Evolutionary conservation across 2,113 vertebrate genomes (phyloP), one percentile per base, ranked within the genome.

Genomic region (Thinocorus orbignyianus): DNA sequence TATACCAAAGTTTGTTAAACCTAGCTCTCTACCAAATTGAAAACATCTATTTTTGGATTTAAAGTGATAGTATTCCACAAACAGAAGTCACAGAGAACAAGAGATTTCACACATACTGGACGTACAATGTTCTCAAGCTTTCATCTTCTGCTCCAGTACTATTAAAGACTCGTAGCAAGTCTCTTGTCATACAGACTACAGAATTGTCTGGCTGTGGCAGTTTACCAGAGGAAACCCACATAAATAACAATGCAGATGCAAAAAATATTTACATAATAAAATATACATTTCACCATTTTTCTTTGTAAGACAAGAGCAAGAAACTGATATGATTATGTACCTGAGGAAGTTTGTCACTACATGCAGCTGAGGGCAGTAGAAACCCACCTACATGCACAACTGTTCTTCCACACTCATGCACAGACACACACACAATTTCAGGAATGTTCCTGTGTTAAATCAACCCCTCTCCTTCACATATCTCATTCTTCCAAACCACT

Each of bases 51-150:
- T 64, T 62, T 5, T 11, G 7, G 15, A 72, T 64, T 80, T 86
- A 51, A 92, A 72, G 19, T 42, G 90, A 42, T 17, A 72, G 10
- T 46, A 51, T 23, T 61, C 25, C 39, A 73, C 17, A 66, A 76
- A 30, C 9, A 60, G 46, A 85, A 86, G 18, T 66, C 8, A 66
- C 8, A 77, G 7, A 26, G 6, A 74, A 35, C 14, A 49, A 70
- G 9, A 66, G 8, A 37, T 85, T 62, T 88, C 33, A 82, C 17
- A 24, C 3, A 1, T 25, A 57, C 23, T 42, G 3, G 25, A 51
- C 2, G 2, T 10, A 42, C 2, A n/a, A 7, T 2, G 2, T 39
- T 60, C 49, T 55, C 37, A 51, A n/a, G 8, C 49, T 42, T 52
- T 48, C 13, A 24, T 44, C 26, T 51, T 88, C 17, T 72, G 35